Evolutionary conservation across 1,140 invertebrate species (phyloP).

Genomic region (Drosophila elegans): DNA sequence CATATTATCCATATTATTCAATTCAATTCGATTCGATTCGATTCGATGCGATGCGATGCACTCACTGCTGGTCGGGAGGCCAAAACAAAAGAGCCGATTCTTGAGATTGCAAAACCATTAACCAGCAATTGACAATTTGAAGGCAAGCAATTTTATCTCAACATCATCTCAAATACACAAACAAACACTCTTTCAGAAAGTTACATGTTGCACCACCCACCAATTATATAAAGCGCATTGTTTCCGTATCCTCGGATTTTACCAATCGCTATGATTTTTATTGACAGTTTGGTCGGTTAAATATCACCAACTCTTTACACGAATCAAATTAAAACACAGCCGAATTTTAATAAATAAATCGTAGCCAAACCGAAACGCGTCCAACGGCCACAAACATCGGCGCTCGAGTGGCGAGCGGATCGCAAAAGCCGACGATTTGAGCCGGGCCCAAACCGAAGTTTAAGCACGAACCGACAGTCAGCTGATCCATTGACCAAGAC

Average conservation of each 20-base stretch:
- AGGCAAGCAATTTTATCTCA: constrained; percentile 51
- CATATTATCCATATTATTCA: constrained; percentile 50
- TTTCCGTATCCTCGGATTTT: background rate
- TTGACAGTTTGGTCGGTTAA: background rate
- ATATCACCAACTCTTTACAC: background rate
- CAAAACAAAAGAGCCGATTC: constrained; percentile 68
- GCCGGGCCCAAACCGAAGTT: constrained; percentile 9
- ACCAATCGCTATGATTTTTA: background rate
- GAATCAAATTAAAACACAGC: background rate
- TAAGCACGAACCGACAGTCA: constrained; percentile 9
- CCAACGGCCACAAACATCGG: constrained; percentile 33
- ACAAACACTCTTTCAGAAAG: constrained; percentile 10
- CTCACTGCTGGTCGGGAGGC: constrained; percentile 6
- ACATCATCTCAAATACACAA: constrained; percentile 25
- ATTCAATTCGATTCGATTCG: constrained; percentile 26
- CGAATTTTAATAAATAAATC: background rate
- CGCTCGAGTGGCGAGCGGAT: constrained; percentile 48
- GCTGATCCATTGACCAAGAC: constrained; percentile 2
- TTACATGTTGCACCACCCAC: constrained; percentile 9
- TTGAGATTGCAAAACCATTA: constrained; percentile 45
- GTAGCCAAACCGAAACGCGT: constrained; percentile 32
- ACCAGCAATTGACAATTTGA: constrained; percentile 64
- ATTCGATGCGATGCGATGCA: constrained; percentile 5
- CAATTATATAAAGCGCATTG: background rate
- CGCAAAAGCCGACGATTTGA: background rate